Evolutionary conservation across 2,113 vertebrate genomes (phyloP).

Genomic region (Campylorhamphus procurvoides): DNA sequence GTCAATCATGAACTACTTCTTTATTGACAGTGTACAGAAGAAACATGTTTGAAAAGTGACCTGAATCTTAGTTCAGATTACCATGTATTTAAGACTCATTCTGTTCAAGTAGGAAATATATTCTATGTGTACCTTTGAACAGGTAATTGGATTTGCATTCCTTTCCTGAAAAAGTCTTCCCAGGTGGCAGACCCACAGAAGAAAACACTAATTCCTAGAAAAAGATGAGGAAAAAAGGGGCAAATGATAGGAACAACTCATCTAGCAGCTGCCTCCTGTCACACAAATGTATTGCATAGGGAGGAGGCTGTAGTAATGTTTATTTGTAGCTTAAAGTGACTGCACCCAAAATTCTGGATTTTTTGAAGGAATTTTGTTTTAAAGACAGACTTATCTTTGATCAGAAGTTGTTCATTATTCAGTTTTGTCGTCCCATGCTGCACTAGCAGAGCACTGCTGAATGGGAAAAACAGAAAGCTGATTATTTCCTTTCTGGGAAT

Average conservation of each 20-base stretch:
- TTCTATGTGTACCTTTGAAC: not conserved
- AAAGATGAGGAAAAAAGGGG: not conserved
- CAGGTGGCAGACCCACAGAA: not conserved
- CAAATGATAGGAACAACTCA: not conserved
- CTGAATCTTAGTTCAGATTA: not conserved
- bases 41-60: not conserved
- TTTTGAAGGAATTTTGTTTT: not conserved
- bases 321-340: not conserved
- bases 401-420: not conserved
- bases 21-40: not conserved
- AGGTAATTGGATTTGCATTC: not conserved
- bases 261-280: not conserved
- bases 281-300: not conserved
- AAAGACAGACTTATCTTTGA: not conserved
- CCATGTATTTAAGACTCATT: not conserved
- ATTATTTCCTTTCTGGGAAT: conserved; percentile 1
- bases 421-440: not conserved
- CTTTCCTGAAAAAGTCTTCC: not conserved
- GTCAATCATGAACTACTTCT: not conserved
- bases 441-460: not conserved
- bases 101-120: not conserved
- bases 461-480: not conserved
- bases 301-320: not conserved
- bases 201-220: not conserved
- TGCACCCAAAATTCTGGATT: not conserved